Percentiles rank a stretch among this genome's conserved stretches.
These are phyloP conservation scores for Eumeta japonica DNA, from an alignment of 1,140 invertebrate species.

Conservation along the genomic window DNA sequence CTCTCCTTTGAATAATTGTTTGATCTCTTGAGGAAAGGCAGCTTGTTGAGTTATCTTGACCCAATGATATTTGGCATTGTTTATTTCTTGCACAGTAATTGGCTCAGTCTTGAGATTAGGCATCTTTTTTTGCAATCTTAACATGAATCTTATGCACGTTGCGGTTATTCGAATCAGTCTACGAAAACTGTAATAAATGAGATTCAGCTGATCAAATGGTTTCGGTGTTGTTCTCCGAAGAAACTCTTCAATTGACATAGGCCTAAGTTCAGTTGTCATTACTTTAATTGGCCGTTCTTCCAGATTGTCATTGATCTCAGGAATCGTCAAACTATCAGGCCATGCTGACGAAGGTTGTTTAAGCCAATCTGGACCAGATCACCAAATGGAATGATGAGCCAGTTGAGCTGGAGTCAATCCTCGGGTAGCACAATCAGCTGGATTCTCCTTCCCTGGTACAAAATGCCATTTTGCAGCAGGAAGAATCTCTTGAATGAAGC, in stretches of 20 bases:
- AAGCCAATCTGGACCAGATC: constrained; percentile 22
- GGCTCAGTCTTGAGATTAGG: not conserved
- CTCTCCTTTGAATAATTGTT: constrained; percentile 7
- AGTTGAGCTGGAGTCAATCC: constrained; percentile 19
- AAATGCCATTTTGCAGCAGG: constrained; percentile 18
- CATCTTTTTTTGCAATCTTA: not conserved
- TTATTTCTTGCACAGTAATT: constrained; percentile 8
- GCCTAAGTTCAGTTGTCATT: not conserved
- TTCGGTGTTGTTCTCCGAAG: constrained; percentile 1
- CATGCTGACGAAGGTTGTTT: constrained; percentile 1
- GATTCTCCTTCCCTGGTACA: constrained; percentile 23
- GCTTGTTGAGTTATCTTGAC: constrained; percentile 10
- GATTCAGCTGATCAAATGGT: too few species aligned
- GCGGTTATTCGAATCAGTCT: not conserved
- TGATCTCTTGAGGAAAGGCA: constrained; percentile 16
- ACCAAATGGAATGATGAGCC: constrained; percentile 23
- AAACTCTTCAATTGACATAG: not conserved
- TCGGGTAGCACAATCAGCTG: constrained; percentile 29
- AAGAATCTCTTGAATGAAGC: constrained; percentile 22
- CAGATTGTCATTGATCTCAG: constrained; percentile 11
- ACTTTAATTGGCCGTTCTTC: constrained; percentile 1
- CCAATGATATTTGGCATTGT: constrained; percentile 8
- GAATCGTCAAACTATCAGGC: constrained; percentile 2
- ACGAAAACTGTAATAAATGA: not conserved
- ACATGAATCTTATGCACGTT: not conserved